Percentiles rank a stretch among this genome's conserved stretches.
Conservation (phyloP, 2,113 vertebrate genomes). For the Pseudorectes ferrugineus region DNA sequence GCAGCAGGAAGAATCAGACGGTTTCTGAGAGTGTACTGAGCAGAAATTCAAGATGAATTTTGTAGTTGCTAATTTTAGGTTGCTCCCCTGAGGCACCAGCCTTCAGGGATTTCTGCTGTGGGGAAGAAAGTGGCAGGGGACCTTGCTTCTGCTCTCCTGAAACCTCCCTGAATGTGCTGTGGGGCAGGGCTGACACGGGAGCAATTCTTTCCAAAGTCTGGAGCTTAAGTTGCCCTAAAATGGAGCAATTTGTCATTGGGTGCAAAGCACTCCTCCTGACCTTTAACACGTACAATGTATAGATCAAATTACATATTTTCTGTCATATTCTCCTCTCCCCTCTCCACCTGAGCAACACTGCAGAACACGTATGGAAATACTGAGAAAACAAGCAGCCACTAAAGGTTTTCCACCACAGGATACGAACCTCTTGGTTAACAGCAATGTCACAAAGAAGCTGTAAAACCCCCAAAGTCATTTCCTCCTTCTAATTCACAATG, state of each 20-base stretch:
- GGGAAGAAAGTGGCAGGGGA: neutral
- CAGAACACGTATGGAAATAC: neutral
- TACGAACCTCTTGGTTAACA: neutral
- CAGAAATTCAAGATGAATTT: neutral
- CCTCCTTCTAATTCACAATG: slow-evolving; percentile 66
- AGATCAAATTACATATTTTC: neutral
- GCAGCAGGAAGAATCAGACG: neutral
- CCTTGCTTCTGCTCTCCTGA: neutral
- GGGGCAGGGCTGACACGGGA: neutral
- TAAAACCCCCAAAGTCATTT: slow-evolving; percentile 44
- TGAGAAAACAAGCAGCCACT: neutral
- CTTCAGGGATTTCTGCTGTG: neutral
- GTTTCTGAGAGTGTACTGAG: neutral
- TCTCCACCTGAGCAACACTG: neutral
- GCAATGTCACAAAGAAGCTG: slow-evolving; percentile 49
- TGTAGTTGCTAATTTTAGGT: slow-evolving; percentile 34
- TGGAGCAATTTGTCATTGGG: slow-evolving; percentile 52
- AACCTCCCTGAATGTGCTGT: neutral
- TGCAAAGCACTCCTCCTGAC: slow-evolving; percentile 20
- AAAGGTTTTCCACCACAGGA: neutral
- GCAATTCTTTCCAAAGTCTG: slow-evolving; percentile 1
- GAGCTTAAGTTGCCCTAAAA: slow-evolving; percentile 40
- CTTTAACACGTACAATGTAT: slow-evolving; percentile 3
- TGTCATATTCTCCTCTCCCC: neutral
- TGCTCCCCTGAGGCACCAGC: neutral